phyloP scores from a whole-genome alignment of 2,888 invertebrate genomes.

The Himalopsyche japonica region DNA sequence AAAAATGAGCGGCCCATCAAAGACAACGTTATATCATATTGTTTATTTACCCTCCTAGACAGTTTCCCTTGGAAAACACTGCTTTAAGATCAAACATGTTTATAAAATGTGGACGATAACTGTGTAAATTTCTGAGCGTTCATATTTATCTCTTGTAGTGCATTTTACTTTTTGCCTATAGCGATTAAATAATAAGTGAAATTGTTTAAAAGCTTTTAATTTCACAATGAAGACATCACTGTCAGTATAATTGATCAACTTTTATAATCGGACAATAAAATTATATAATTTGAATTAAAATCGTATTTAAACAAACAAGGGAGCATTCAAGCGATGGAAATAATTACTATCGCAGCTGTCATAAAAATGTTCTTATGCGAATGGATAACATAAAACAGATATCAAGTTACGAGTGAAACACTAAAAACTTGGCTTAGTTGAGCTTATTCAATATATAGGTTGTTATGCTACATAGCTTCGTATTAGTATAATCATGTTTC shows the following conservation, averaged over 20 bases:
- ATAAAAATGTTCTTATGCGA: neutral
- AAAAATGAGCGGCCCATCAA: too few species aligned
- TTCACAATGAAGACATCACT: neutral
- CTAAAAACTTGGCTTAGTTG: neutral
- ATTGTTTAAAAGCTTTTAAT: neutral
- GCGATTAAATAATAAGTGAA: neutral
- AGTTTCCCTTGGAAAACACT: too few species aligned
- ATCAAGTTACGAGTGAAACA: neutral
- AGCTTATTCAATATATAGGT: too few species aligned
- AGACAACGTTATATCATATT: too few species aligned
- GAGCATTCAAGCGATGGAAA: too few species aligned
- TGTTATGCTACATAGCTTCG: too few species aligned
- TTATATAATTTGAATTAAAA: neutral
- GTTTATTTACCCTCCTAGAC: too few species aligned
- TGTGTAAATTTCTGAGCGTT: too few species aligned
- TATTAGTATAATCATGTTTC: too few species aligned
- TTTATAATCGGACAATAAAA: neutral
- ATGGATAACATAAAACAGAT: neutral
- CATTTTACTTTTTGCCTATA: neutral
- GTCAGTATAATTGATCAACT: neutral
- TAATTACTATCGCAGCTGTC: neutral
- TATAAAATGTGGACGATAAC: too few species aligned
- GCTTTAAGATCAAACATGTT: too few species aligned
- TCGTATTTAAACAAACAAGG: neutral
- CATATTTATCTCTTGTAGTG: neutral